Percentiles rank a stretch among this genome's conserved stretches.
Evolutionary conservation across 64 coral and sea anemone genomes (phyloP).

Genomic region (Astreopora myriophthalma): DNA sequence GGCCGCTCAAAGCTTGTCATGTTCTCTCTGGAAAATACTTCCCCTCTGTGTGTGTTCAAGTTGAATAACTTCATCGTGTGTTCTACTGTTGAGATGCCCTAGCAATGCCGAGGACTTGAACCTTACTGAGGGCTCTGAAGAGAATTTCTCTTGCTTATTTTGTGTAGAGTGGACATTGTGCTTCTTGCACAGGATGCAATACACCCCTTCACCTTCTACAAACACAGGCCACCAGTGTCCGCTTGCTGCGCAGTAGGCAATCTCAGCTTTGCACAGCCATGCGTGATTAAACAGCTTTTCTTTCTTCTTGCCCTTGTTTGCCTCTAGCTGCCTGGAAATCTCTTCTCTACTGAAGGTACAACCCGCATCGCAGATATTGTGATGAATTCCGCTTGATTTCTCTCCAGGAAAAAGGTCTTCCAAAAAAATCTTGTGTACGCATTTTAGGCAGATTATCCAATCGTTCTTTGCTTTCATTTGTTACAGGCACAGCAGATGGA

Average conservation of each 20-base stretch:
- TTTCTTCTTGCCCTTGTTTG: constrained; percentile 29
- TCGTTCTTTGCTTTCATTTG: neutral
- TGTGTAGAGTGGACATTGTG: constrained; percentile 23
- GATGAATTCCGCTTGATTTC: neutral
- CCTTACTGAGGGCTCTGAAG: constrained; percentile 16
- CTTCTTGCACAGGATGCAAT: constrained; percentile 35
- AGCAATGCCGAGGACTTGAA: constrained; percentile 20
- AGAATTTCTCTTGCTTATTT: constrained; percentile 26
- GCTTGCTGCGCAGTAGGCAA: neutral
- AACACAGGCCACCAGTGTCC: constrained; percentile 38
- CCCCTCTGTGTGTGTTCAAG: neutral
- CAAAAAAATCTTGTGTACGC: neutral
- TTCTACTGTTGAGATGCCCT: constrained; percentile 27
- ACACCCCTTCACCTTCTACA: constrained; percentile 6
- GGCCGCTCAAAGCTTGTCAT: no score
- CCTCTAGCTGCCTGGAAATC: neutral
- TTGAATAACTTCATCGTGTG: neutral
- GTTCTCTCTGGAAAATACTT: constrained; percentile 18
- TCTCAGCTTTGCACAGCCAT: neutral
- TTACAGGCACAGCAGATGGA: neutral
- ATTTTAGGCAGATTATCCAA: neutral
- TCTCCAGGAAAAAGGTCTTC: neutral
- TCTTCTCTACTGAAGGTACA: constrained; percentile 9
- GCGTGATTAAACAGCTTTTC: constrained; percentile 31
- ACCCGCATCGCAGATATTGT: constrained; percentile 13